These are phyloP conservation scores for Stegophylla sp. DNA, from an alignment of 2,888 invertebrate species.

Conservation along the genomic window DNA sequence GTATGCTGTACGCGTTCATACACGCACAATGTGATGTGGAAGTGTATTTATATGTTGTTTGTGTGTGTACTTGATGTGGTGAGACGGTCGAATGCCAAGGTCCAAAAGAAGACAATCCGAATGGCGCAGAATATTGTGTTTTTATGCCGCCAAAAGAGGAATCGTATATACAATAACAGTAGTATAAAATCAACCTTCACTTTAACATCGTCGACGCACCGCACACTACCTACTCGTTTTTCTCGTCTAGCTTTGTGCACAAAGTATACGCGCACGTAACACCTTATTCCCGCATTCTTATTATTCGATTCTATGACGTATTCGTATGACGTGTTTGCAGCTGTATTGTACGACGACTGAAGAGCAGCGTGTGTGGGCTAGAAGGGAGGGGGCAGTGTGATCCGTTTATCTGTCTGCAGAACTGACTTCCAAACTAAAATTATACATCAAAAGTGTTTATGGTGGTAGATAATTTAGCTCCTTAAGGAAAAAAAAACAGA, in stretches of 20 bases:
- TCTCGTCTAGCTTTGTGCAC: conserved; percentile 3
- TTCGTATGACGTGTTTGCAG: too few species aligned
- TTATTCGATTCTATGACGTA: too few species aligned
- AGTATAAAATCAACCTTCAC: conserved; percentile 32
- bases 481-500: too few species aligned
- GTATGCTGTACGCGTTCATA: not conserved
- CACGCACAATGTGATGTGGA: not conserved
- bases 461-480: too few species aligned
- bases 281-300: too few species aligned
- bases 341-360: too few species aligned
- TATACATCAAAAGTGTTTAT: too few species aligned
- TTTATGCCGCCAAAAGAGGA: conserved; percentile 18
- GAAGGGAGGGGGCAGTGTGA: too few species aligned
- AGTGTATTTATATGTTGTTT: not conserved
- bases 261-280: not conserved
- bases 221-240: conserved; percentile 14
- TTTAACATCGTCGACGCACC: conserved; percentile 1
- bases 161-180: conserved; percentile 1
- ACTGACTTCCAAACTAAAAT: too few species aligned
- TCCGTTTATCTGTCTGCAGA: too few species aligned
- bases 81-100: conserved; percentile 13
- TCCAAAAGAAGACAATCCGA: conserved; percentile 4
- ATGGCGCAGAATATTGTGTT: too few species aligned
- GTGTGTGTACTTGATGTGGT: not conserved
- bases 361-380: too few species aligned